A percentile compares a stretch with the other conserved stretches of the same genome.
These are phyloP conservation scores for Mandrillus leucophaeus DNA, from an alignment of 2,113 vertebrate genomes.

Conservation along the genomic window DNA sequence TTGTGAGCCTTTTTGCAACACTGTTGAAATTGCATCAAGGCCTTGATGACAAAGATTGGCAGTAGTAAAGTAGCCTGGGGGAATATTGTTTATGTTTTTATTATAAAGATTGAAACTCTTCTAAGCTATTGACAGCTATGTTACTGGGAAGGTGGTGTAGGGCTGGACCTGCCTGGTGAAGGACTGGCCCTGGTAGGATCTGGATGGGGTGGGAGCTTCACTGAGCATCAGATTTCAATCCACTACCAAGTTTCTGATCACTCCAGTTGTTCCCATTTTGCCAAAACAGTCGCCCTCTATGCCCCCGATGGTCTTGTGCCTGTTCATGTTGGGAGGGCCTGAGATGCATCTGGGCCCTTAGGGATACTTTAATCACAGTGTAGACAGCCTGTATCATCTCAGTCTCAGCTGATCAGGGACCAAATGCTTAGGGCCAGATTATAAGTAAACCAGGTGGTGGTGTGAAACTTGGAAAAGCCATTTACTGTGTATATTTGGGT, in stretches of 20 bases:
- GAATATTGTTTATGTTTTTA: not conserved
- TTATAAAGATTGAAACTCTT: not conserved
- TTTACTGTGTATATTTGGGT: not conserved
- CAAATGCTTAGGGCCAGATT: not conserved
- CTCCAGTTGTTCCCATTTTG: not conserved
- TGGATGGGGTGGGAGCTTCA: fast-evolving
- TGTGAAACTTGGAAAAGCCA: not conserved
- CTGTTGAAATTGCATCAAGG: not conserved
- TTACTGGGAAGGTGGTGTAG: not conserved
- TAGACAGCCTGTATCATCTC: not conserved
- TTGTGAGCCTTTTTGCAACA: too few relatives aligned
- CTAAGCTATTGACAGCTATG: not conserved
- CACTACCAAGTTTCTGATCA: not conserved
- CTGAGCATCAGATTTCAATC: not conserved
- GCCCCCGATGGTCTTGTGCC: not conserved
- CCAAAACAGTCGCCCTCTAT: not conserved
- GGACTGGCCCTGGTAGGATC: not conserved
- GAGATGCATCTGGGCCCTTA: not conserved
- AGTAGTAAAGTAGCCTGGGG: not conserved
- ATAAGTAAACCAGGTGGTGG: not conserved
- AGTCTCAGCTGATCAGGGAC: not conserved
- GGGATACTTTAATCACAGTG: not conserved
- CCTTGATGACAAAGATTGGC: not conserved
- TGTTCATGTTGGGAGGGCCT: not conserved
- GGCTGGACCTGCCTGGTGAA: not conserved